Base-by-base conservation (phyloP, 2,797 vertebrate genomes). In the Picus viridis region DNA sequence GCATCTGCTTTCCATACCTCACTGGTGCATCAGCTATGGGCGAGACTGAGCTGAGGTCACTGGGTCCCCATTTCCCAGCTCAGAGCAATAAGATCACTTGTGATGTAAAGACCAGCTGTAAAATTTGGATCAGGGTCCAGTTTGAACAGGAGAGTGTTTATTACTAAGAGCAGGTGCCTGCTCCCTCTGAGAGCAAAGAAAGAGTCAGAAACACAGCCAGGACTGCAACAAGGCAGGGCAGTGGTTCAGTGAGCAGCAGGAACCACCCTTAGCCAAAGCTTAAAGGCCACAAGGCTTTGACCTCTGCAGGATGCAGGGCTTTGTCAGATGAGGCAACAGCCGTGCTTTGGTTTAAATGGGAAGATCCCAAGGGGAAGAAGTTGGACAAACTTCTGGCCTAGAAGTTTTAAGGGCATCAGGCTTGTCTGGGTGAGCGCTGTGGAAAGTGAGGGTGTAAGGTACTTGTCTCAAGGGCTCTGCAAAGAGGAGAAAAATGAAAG, bases 51-150 rank as follows among this genome's bases (percentile, higher is more conserved):
- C 63, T 13, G 54, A 68, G 64, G 2, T 8, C 34, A 45, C 24
- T 12, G 61, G 68, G 79, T 56, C 2, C 8, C 45, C 1, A 0
- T 6, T 43, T 9, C 61, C 83, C 2, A 70, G 36, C 1, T 16
- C 30, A 68, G 84, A 59, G 39, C 41, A 56, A 26, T 2, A 30
- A 47, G 54, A 10, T n/a, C 3, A 17, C 23, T 88, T 1, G 7
- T 86, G 81, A 51, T 29, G 72, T 17, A 12, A 77, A 54, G 18
- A 39, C 27, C 88, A 86, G 9, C 92, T 92, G 95, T 74, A 79
- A 17, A 64, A 45, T 65, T 77, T 92, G 89, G 75, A 62, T 51
- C 58, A 2, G 78, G 62, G 27, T 73, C 34, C 12, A 1, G 1
- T 11, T 53, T 16, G 61, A 77, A 30, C 61, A 62, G 75, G 83